Percentiles rank a stretch among this genome's conserved stretches.
Conservation (phyloP, 1,140 invertebrate genomes). For the Drosophila rhopaloa region DNA sequence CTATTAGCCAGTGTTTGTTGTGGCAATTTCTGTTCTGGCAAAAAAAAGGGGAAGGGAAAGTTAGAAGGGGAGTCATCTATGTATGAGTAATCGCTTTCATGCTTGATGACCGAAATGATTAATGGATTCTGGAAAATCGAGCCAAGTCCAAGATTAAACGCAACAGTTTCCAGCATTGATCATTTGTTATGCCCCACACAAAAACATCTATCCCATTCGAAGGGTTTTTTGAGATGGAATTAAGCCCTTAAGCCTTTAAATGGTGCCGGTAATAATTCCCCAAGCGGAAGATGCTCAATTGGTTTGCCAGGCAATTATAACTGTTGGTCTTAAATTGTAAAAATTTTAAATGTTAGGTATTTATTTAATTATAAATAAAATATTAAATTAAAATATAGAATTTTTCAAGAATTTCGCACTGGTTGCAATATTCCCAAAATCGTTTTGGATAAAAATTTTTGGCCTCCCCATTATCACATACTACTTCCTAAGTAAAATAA, state of each 20-base stretch:
- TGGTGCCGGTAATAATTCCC: slow-evolving; percentile 5
- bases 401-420: no score
- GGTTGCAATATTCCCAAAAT: no score
- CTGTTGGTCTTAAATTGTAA: no score
- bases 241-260: slow-evolving; percentile 48
- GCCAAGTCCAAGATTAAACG: slow-evolving; percentile 78
- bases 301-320: neutral
- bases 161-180: slow-evolving; percentile 79
- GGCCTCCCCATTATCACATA: no score
- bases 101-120: slow-evolving; percentile 80
- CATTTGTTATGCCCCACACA: slow-evolving; percentile 65
- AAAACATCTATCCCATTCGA: slow-evolving; percentile 27
- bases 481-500: no score
- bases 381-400: no score
- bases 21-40: slow-evolving; percentile 47
- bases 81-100: slow-evolving; percentile 81
- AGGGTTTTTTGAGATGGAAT: slow-evolving; percentile 15
- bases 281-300: neutral
- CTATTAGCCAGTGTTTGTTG: slow-evolving; percentile 77
- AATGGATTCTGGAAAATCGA: slow-evolving; percentile 71
- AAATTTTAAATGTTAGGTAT: no score
- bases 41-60: neutral
- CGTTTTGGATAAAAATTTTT: no score
- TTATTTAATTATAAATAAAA: no score
- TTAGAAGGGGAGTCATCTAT: slow-evolving; percentile 55